Evolutionary conservation across 2,888 invertebrate species (phyloP), one percentile per base, ranked within the genome.

Genomic region (Brenthis daphne): DNA sequence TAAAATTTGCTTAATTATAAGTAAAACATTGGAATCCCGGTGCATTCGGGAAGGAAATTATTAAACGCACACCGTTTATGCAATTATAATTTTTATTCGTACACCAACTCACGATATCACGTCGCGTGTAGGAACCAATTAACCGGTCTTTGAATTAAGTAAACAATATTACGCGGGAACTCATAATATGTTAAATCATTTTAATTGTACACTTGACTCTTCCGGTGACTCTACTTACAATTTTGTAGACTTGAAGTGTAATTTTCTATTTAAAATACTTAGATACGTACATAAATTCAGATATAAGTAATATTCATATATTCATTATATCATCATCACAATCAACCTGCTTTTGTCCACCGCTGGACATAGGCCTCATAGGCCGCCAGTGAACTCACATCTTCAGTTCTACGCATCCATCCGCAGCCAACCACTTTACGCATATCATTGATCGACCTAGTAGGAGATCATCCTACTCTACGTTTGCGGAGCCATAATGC

Each of bases 71-170:
- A 56, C 57, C 47, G 29, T 50, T 57, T 33, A 24, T 16, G 37
- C 51, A 68, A 70, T 68, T 68, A 57, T 50, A 13, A n/a, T 58
- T 37, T 54, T 66, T 58, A 20, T 33, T 55, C 12, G 12, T 4
- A 29, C 29, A 29, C 5, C 6, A 60, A n/a, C 29, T 48, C 60
- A 47, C 57, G 48, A 29, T n/a, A 48, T 48, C 60, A n/a, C 60
- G 60, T 70, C 56, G 61, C 70, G 70, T 68, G 67, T n/a, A 68
- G 65, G 65, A 65, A 67, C 50, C 16, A 51, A 68, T 68, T 65
- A 68, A 48, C 48, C 56, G 64, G 47, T 33, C 14, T 61, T 51
- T 51, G 29, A 61, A 67, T 61, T 51, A 51, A 54, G 20, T 65
- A 68, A 70, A 65, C 48, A 65, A 61, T 61, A 57, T 70, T 64